Percentiles rank a stretch among this genome's conserved stretches.
These are phyloP conservation scores for Congeria kusceri DNA, from an alignment of 2,888 invertebrate species.

Conservation along the genomic window DNA sequence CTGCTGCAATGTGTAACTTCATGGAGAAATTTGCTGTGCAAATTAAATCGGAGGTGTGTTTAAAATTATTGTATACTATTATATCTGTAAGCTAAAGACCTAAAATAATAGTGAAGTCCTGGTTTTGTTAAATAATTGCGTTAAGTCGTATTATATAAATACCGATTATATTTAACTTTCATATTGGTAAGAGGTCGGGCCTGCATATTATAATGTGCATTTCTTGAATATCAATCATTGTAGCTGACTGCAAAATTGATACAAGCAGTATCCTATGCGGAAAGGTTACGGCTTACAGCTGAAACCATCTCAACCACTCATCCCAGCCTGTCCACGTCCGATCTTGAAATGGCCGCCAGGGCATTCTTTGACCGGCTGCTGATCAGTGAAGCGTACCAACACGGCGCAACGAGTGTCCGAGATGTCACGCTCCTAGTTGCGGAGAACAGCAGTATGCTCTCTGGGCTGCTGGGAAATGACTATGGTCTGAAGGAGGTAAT, in stretches of 20 bases:
- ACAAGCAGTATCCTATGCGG: conserved; percentile 88
- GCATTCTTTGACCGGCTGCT: conserved; percentile 93
- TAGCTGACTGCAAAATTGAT: conserved; percentile 59
- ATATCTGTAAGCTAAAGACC: no score
- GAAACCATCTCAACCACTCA: conserved; percentile 88
- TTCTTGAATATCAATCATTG: no score
- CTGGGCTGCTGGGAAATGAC: conserved; percentile 89
- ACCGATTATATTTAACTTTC: no score
- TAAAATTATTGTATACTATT: no score
- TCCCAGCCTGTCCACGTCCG: conserved; percentile 81
- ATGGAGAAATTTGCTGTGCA: conserved; percentile 76
- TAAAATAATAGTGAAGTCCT: no score
- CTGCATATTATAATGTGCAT: no score
- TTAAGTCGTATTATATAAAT: no score
- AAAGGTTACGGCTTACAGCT: conserved; percentile 88
- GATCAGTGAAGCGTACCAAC: conserved; percentile 91
- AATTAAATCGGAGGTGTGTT: conserved; percentile 43
- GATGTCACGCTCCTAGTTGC: conserved; percentile 94
- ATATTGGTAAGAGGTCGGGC: no score
- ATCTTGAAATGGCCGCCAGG: conserved; percentile 90
- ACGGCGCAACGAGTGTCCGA: conserved; percentile 88
- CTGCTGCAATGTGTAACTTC: conserved; percentile 79
- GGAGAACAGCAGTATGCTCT: conserved; percentile 89
- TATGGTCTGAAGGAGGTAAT: conserved; percentile 94
- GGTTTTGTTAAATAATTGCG: no score